These are phyloP conservation scores for Hemiprocne comata DNA, from an alignment of 2,113 vertebrate species.

Conservation along the genomic window DNA sequence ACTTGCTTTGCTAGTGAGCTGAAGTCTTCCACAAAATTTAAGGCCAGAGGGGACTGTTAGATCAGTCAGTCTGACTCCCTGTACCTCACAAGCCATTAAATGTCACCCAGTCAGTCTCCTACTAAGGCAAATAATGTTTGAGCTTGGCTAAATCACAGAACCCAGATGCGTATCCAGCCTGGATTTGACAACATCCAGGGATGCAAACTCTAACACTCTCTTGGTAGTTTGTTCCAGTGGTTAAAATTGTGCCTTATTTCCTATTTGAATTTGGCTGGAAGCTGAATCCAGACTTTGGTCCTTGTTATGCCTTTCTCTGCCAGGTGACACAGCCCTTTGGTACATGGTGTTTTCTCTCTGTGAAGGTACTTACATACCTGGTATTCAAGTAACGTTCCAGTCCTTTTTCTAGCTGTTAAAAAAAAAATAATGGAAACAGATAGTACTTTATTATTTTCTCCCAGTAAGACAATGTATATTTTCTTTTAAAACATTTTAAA, in stretches of 20 bases:
- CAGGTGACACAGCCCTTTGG: background rate
- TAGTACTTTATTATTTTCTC: background rate
- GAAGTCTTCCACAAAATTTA: slow-evolving; percentile 23
- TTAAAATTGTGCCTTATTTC: slow-evolving; percentile 46
- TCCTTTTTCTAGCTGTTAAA: background rate
- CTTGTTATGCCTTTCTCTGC: background rate
- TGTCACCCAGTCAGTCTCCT: slow-evolving; percentile 9
- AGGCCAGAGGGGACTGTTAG: background rate
- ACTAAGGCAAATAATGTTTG: background rate
- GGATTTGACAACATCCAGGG: slow-evolving; percentile 3
- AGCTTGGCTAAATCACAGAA: background rate
- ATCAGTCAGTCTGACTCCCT: background rate
- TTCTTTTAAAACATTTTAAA: background rate
- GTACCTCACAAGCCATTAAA: slow-evolving; percentile 14
- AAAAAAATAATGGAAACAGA: background rate
- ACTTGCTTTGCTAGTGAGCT: slow-evolving; percentile 11
- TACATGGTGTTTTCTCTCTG: background rate
- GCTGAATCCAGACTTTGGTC: background rate
- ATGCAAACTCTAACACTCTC: background rate
- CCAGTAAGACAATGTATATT: background rate
- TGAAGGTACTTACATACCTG: background rate
- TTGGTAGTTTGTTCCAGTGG: slow-evolving; percentile 17
- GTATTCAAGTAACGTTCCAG: background rate
- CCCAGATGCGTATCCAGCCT: background rate
- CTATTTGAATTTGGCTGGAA: slow-evolving; percentile 22